Evolutionary conservation across 2,888 invertebrate species (phyloP).

Genomic region (Nymphalis c-album): DNA sequence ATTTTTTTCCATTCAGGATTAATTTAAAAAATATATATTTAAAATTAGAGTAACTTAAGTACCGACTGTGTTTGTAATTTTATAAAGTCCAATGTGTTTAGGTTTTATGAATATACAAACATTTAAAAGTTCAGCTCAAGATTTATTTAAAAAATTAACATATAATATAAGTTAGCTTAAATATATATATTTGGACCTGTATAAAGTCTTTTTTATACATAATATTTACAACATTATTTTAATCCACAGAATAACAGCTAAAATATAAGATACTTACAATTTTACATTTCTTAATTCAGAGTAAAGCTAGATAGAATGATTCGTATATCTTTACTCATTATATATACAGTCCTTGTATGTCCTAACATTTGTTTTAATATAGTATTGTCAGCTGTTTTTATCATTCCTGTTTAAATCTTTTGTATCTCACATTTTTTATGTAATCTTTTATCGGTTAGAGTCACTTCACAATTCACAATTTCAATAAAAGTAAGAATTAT

Average conservation of each 20-base stretch:
- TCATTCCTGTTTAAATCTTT: slow-evolving; percentile 60
- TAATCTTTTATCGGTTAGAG: slow-evolving; percentile 35
- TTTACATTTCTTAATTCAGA: slow-evolving; percentile 64
- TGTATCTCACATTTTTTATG: slow-evolving; percentile 50
- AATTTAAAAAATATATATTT: no score
- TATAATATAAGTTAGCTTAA: neutral
- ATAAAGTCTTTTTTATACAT: slow-evolving; percentile 39
- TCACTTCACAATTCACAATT: slow-evolving; percentile 21
- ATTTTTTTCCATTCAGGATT: no score
- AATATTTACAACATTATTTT: slow-evolving; percentile 64
- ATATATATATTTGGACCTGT: slow-evolving; percentile 34
- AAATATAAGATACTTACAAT: slow-evolving; percentile 60
- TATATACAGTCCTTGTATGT: slow-evolving; percentile 56
- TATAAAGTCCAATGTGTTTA: no score
- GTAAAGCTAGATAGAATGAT: slow-evolving; percentile 72
- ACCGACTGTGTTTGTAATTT: no score
- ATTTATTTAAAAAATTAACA: neutral
- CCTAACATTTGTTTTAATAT: slow-evolving; percentile 71
- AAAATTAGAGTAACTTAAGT: no score
- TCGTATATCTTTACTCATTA: slow-evolving; percentile 73
- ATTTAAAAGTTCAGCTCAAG: neutral
- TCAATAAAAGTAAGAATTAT: slow-evolving; percentile 20
- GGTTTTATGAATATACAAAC: no score
- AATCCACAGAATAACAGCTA: slow-evolving; percentile 54
- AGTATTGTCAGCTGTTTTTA: slow-evolving; percentile 79